These are phyloP conservation scores for Parazoanthus swiftii DNA, from an alignment of 92 coral and sea anemone species.

Conservation along the genomic window DNA sequence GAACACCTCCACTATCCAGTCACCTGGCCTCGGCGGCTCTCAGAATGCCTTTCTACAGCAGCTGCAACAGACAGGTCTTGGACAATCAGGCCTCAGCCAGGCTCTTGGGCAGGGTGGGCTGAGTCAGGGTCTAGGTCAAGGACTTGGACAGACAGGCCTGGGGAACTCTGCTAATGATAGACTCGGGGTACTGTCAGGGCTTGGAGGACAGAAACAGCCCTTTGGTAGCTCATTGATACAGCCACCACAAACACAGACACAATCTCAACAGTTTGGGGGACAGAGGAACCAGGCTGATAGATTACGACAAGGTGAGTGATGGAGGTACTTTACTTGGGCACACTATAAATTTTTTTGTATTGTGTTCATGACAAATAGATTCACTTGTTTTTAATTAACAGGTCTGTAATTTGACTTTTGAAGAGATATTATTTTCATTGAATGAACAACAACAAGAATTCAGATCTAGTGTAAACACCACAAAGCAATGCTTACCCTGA, in stretches of 20 bases:
- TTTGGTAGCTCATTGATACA: constrained; percentile 70
- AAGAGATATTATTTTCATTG: no score
- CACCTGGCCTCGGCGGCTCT: constrained; percentile 77
- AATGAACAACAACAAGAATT: no score
- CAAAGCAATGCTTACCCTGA: no score
- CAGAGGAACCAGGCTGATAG: constrained; percentile 78
- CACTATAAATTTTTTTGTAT: no score
- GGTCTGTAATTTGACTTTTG: no score
- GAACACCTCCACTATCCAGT: constrained; percentile 66
- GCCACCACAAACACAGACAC: constrained; percentile 61
- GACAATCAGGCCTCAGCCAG: constrained; percentile 51
- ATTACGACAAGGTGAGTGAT: constrained; percentile 74
- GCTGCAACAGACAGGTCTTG: constrained; percentile 78
- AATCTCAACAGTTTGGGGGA: constrained; percentile 59
- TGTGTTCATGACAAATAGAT: no score
- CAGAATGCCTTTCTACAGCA: constrained; percentile 86
- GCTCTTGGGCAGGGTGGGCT: constrained; percentile 26
- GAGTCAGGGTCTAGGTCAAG: constrained; percentile 33
- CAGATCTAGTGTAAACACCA: no score
- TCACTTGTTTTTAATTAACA: no score
- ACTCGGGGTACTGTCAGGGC: constrained; percentile 67
- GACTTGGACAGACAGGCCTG: constrained; percentile 26
- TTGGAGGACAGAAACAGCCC: constrained; percentile 71
- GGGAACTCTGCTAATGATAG: constrained; percentile 71
- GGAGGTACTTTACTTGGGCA: no score